Evolutionary conservation across 2,888 invertebrate species (phyloP), one percentile per base, ranked within the genome.

Genomic region (Aspidiotus destructor): DNA sequence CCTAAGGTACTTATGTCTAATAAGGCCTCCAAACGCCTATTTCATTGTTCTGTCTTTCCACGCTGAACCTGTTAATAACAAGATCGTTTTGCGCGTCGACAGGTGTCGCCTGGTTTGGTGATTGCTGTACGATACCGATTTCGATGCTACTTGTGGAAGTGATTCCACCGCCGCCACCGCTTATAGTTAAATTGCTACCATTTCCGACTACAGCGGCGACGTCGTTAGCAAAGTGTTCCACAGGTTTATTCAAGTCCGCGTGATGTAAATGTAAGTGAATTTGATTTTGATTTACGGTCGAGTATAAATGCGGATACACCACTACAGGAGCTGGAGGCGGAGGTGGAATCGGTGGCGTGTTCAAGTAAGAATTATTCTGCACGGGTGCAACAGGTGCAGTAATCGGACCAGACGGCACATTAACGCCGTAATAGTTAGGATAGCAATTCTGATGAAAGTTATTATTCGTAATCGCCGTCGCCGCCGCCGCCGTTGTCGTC

Each of bases 261-360:
- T 74, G 73, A 77, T 90, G 89, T 41, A 88, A 77, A 74, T 90
- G 90, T 28, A 90, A 81, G 75, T 91, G 90, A 71, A 90, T 89
- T 80, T 90, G 89, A 77, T 89, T 90, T 77, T 90, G 89, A 76
- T 90, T 90, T 67, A 90, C 89, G 40, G 89, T 89, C 55, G 89
- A 89, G 77, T 89, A 88, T 0, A 89, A 79, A 74, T 88, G 88
- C 0, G 89, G 89, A 74, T 84, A 85, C 0, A 89, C 82, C 17
- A 90, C 85, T 84, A 89, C 86, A 69, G 85, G 83, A 2, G 86
- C 82, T 79, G 81, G 81, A 73, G 76, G 76, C 75, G 76, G 74
- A 74, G 75, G 76, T 80, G 80, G 80, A 81, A 79, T 73, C 69
- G 72, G 78, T 79, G 79, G 79, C 77, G 79, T 71, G 58, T 65